Evolutionary conservation across 2,888 invertebrate genomes (phyloP).

Genomic region (Hipparchia semele): DNA sequence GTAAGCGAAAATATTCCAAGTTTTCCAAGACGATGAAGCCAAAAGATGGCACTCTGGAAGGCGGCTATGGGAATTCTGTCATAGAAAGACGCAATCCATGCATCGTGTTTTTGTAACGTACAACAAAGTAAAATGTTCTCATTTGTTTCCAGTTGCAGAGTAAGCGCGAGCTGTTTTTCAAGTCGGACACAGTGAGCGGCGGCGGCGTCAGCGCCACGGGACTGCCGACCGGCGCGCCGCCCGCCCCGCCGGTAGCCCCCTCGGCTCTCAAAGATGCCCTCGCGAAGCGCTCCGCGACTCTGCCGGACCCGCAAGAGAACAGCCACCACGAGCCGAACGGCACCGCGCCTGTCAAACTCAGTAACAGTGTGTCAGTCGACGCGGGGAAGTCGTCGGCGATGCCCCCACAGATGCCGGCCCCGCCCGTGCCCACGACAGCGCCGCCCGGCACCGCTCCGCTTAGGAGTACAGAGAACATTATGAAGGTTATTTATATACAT

Average conservation of each 20-base stretch:
- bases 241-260: slow-evolving; percentile 74
- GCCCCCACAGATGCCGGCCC: slow-evolving; percentile 74
- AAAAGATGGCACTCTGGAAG: too few species aligned
- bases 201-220: slow-evolving; percentile 73
- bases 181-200: slow-evolving; percentile 84
- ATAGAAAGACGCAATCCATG: too few species aligned
- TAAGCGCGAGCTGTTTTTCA: slow-evolving; percentile 95
- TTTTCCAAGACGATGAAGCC: background rate
- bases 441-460: slow-evolving; percentile 61
- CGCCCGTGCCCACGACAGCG: slow-evolving; percentile 70
- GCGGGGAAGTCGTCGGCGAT: slow-evolving; percentile 67
- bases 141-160: slow-evolving; percentile 87
- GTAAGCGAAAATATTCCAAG: background rate
- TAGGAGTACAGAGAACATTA: slow-evolving; percentile 75
- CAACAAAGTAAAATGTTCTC: background rate
- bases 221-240: slow-evolving; percentile 69
- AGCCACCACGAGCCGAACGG: slow-evolving; percentile 80
- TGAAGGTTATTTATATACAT: slow-evolving; percentile 59
- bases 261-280: slow-evolving; percentile 79
- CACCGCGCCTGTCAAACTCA: slow-evolving; percentile 60
- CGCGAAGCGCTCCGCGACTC: slow-evolving; percentile 72
- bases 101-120: too few species aligned
- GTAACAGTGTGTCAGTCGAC: slow-evolving; percentile 72
- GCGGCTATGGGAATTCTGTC: too few species aligned
- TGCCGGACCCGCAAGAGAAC: slow-evolving; percentile 72